Base-by-base conservation (phyloP, 2,888 invertebrate genomes). In the Meiosimyza decipiens region DNA sequence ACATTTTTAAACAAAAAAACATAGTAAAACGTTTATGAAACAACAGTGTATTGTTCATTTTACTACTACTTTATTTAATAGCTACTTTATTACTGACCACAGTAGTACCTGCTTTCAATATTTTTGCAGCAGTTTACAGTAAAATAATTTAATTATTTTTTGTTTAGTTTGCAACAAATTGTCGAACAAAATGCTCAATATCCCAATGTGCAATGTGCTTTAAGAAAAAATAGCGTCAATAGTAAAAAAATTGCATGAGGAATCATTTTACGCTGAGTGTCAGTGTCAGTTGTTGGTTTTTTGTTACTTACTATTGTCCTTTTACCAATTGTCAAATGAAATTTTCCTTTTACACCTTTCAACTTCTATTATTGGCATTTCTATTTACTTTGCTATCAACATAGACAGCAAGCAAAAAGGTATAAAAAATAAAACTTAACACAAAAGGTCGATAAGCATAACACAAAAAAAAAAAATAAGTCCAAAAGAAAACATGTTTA, bases 331-430 rank as follows among this genome's bases (percentile, higher is more conserved):
- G 57, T 59, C 57, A 59, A 59, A 59, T 59, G 16, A 4, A 59
- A 59, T 59, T 59, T 22, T 13, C 57, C n/a, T 18, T 18, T 59
- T 22, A 59, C 57, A 59, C 57, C 57, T 18, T 59, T 18, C 22
- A 59, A 54, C 16, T 54, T 59, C 57, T 22, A 18, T 59, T 59
- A 22, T 18, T 18, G 13, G 16, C 57, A 22, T 59, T 59, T 22
- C n/a, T 59, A 59, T 59, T 59, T 59, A 22, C 22, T 59, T 22
- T 59, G 57, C 57, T 59, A 16, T 59, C 22, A 59, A 22, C 12
- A 22, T 12, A 16, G 22, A 55, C 22, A 16, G 55, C 3, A 15
- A 55, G 16, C n/a, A 22, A 55, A 18, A 55, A n/a, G n/a, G 18
- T 15, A 22, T 18, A 55, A 16, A 62, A 33, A 28, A 28, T 33